These are phyloP conservation scores for Dysdera silvatica DNA, from an alignment of 1,140 invertebrate genomes.

Conservation along the genomic window DNA sequence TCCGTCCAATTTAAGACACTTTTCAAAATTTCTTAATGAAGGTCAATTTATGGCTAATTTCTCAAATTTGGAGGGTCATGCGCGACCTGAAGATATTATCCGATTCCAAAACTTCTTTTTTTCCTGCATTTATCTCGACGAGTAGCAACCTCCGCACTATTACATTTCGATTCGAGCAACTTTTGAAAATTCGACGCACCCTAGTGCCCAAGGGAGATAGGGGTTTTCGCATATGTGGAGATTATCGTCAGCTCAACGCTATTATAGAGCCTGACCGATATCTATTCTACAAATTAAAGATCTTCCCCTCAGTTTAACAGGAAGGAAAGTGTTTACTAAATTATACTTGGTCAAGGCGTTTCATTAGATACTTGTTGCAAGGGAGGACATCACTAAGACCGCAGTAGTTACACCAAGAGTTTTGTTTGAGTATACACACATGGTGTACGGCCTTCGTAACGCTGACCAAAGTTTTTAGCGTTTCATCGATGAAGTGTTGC, in stretches of 20 bases:
- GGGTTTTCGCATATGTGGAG: too few species aligned
- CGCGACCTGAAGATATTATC: too few species aligned
- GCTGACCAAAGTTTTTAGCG: conserved; percentile 21
- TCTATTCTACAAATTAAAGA: conserved; percentile 13
- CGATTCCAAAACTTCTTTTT: too few species aligned
- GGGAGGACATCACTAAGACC: conserved; percentile 22
- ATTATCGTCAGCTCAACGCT: conserved; percentile 23
- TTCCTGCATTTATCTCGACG: too few species aligned
- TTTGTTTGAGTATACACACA: conserved; percentile 22
- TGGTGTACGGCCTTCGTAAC: conserved; percentile 27
- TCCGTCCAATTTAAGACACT: too few species aligned
- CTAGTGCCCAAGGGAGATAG: too few species aligned
- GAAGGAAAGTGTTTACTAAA: conserved; percentile 14
- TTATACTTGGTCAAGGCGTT: conserved; percentile 17
- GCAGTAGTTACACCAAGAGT: conserved; percentile 24
- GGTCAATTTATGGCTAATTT: too few species aligned
- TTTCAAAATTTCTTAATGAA: too few species aligned
- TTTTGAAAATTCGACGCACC: too few species aligned
- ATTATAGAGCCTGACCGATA: conserved; percentile 23
- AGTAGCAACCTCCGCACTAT: too few species aligned
- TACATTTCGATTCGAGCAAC: too few species aligned
- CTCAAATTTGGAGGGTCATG: too few species aligned
- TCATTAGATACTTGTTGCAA: conserved; percentile 18
- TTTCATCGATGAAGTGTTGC: conserved; percentile 16
- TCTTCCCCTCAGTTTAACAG: conserved; percentile 16